phyloP scores from a whole-genome alignment of 2,888 invertebrate genomes.

The Anagyrus pseudococci region DNA sequence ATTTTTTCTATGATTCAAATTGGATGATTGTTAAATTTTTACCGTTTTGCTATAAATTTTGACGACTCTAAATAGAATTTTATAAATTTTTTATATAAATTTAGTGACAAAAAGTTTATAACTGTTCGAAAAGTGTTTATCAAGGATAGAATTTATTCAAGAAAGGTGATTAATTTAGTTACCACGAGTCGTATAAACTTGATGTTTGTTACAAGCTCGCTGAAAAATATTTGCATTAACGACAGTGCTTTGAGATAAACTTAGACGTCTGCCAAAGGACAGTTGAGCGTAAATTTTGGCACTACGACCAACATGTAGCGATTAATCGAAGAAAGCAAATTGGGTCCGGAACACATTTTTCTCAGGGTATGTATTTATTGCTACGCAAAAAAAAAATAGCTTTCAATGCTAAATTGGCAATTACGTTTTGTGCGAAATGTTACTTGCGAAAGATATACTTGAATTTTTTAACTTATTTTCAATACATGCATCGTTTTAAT shows the following conservation, averaged over 20 bases:
- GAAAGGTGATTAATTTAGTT: not conserved
- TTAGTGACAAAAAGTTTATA: not conserved
- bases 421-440: too few relatives aligned
- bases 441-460: not conserved
- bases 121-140: not conserved
- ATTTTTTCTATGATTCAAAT: too few relatives aligned
- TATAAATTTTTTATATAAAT: not conserved
- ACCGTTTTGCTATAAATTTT: too few relatives aligned
- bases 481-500: not conserved
- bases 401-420: too few relatives aligned
- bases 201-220: not conserved
- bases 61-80: not conserved
- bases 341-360: slow-evolving; percentile 26
- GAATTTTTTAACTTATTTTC: not conserved
- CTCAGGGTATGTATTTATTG: slow-evolving; percentile 9
- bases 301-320: slow-evolving; percentile 7
- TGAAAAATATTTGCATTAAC: slow-evolving; percentile 5
- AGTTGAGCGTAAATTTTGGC: slow-evolving; percentile 19
- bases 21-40: too few relatives aligned
- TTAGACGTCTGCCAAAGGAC: slow-evolving; percentile 29
- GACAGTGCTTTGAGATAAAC: slow-evolving; percentile 15
- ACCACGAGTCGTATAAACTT: not conserved
- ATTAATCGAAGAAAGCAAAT: slow-evolving; percentile 9
- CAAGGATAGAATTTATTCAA: not conserved
- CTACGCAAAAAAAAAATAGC: too few relatives aligned